A percentile compares a stretch with the other conserved stretches of the same genome.
Conservation (phyloP, 1,140 invertebrate species). For the Lasioglossum albipes region DNA sequence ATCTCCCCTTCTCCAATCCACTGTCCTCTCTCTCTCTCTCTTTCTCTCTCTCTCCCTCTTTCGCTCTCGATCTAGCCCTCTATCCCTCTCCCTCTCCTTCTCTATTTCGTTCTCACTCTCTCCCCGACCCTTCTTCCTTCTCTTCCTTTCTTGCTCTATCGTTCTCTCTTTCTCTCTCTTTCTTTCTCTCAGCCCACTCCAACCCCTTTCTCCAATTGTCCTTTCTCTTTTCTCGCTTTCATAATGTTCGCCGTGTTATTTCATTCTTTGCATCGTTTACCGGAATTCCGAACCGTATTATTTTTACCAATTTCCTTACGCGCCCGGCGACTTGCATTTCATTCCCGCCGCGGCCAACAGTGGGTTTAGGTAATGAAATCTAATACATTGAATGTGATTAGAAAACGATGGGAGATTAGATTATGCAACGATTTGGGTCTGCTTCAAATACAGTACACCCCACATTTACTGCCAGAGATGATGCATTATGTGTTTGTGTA, state of each 20-base stretch:
- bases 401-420: too few relatives aligned
- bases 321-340: background rate
- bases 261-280: slow-evolving; percentile 35
- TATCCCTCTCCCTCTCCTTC: background rate
- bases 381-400: too few relatives aligned
- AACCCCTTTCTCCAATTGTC: background rate
- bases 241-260: slow-evolving; percentile 35
- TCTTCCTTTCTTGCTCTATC: background rate
- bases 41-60: background rate
- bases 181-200: background rate
- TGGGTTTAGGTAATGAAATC: too few relatives aligned
- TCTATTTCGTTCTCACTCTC: background rate
- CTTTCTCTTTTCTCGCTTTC: slow-evolving; percentile 27
- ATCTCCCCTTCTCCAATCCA: background rate
- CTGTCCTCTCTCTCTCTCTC: background rate
- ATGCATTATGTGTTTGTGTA: too few relatives aligned
- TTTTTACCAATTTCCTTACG: background rate
- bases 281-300: slow-evolving; percentile 30
- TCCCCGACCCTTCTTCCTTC: slow-evolving; percentile 21
- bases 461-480: too few relatives aligned
- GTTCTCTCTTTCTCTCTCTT: background rate
- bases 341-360: background rate
- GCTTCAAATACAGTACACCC: too few relatives aligned
- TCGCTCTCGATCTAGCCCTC: too few relatives aligned
- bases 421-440: too few relatives aligned